phyloP scores from a whole-genome alignment of 2,888 invertebrate genomes.

The Drosophila melanocephala region DNA sequence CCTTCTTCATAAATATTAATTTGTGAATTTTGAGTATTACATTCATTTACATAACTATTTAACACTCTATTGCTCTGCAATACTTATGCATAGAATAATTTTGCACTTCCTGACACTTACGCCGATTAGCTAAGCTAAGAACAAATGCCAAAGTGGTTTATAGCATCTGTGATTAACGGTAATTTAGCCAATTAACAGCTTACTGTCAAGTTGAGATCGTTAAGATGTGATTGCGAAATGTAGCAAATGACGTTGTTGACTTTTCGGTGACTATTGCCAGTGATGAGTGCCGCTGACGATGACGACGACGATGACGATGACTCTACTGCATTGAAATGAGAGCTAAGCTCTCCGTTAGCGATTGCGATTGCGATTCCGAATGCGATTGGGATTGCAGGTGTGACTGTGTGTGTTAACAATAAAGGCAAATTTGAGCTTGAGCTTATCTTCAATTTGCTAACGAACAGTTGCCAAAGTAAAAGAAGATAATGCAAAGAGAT shows the following conservation, averaged over 20 bases:
- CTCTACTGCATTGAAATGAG: constrained; percentile 43
- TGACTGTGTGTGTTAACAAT: constrained; percentile 44
- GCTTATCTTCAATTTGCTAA: constrained; percentile 64
- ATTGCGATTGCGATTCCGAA: not conserved
- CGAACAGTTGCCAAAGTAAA: constrained; percentile 48
- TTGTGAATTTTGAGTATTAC: not conserved
- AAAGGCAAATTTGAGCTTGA: constrained; percentile 44
- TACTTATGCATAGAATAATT: not conserved
- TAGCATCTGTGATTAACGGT: constrained; percentile 37
- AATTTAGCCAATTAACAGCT: constrained; percentile 46
- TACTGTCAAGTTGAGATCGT: constrained; percentile 21
- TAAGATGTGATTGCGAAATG: constrained; percentile 41
- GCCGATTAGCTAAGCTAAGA: constrained; percentile 8
- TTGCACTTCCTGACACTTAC: constrained; percentile 20
- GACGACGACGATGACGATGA: constrained; percentile 26
- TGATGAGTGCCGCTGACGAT: constrained; percentile 14
- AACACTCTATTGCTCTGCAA: not conserved
- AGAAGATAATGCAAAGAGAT: constrained; percentile 34
- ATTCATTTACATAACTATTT: not conserved
- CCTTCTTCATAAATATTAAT: not conserved
- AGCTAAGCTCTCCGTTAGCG: constrained; percentile 31
- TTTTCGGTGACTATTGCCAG: constrained; percentile 9
- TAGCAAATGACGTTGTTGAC: constrained; percentile 22
- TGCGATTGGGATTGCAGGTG: constrained; percentile 18
- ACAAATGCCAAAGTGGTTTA: constrained; percentile 25